These are phyloP conservation scores for Tokudaia muenninki DNA, from an alignment of 2,797 vertebrate genomes.

Conservation along the genomic window DNA sequence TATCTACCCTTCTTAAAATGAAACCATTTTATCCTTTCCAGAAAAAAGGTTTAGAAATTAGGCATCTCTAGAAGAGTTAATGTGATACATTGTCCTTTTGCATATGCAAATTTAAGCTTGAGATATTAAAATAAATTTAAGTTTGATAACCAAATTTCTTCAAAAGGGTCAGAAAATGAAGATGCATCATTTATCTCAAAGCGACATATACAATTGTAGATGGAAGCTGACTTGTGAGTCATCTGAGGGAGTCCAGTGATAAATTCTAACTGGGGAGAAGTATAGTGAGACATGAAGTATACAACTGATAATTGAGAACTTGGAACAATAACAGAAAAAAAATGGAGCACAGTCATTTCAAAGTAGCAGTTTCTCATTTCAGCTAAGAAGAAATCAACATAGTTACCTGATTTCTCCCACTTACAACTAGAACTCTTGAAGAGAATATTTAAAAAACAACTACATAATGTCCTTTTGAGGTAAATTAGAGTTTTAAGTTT, in stretches of 20 bases:
- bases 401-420: background rate
- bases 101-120: background rate
- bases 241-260: background rate
- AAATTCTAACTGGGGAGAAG: background rate
- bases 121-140: background rate
- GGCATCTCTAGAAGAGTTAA: background rate
- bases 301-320: background rate
- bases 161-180: background rate
- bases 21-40: constrained; percentile 40
- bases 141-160: background rate
- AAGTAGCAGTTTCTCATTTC: constrained; percentile 27
- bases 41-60: constrained; percentile 8
- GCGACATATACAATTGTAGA: background rate
- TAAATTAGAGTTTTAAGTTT: background rate
- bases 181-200: background rate
- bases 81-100: background rate
- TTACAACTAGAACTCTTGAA: background rate
- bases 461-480: background rate
- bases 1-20: constrained; percentile 60
- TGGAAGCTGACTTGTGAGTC: background rate
- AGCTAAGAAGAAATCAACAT: background rate
- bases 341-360: background rate
- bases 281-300: background rate
- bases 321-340: background rate
- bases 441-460: background rate